Percentiles rank a stretch among this genome's conserved stretches.
phyloP scores from a whole-genome alignment of 2,113 vertebrate species.

The Pycnonotus jocosus region DNA sequence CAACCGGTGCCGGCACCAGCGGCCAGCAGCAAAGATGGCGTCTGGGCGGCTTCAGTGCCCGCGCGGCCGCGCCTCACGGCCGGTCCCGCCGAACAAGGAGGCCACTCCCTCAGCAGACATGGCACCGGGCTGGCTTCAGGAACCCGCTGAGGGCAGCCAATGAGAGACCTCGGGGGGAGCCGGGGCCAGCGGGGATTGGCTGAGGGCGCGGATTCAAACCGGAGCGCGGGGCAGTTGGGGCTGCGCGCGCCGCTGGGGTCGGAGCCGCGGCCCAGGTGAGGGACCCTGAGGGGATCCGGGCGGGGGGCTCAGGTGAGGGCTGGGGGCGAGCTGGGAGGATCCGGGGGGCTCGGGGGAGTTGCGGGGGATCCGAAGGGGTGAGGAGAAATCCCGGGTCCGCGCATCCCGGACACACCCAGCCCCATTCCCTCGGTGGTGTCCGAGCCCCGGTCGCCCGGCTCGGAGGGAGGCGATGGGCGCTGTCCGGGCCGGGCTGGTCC shows the following conservation, averaged over 20 bases:
- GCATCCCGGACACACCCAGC: background rate
- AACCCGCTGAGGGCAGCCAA: background rate
- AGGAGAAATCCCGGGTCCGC: background rate
- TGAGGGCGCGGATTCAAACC: background rate
- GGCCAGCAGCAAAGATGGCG: slow-evolving; percentile 16
- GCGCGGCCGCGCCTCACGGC: fast-evolving
- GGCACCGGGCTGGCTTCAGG: background rate
- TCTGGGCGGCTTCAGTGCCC: fast-evolving
- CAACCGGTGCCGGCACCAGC: fast-evolving
- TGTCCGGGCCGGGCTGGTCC: fast-evolving
- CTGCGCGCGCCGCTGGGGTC: background rate
- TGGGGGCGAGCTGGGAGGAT: no score
- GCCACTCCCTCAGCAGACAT: background rate
- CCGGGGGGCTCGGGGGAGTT: no score
- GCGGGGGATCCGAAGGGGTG: background rate
- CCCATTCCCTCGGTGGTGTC: fast-evolving
- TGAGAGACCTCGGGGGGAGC: background rate
- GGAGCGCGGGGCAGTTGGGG: background rate
- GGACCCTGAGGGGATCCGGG: background rate
- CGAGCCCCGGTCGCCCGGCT: background rate
- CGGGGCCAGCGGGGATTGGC: background rate
- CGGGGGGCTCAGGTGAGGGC: background rate
- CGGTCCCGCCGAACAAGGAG: fast-evolving
- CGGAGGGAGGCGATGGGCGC: background rate
- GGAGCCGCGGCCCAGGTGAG: background rate